Percentiles rank a stretch among this genome's conserved stretches.
phyloP scores from a whole-genome alignment of 2,113 vertebrate species.

The Empidonax alnorum region DNA sequence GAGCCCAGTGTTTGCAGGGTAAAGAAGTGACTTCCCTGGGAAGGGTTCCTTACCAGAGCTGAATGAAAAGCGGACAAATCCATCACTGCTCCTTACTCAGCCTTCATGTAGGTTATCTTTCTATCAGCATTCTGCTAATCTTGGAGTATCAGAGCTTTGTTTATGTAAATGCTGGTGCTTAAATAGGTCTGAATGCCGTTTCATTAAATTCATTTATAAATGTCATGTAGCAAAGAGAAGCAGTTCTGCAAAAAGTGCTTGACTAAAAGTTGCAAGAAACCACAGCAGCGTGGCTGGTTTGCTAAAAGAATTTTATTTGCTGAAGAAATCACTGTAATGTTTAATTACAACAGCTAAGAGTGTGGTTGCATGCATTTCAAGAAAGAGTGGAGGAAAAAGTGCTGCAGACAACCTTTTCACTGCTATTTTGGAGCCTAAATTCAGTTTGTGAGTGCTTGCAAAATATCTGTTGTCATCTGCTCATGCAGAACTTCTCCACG shows the following conservation, averaged over 20 bases:
- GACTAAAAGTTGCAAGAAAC: background rate
- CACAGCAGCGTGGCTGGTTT: background rate
- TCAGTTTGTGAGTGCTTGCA: background rate
- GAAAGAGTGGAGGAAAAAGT: background rate
- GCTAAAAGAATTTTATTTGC: background rate
- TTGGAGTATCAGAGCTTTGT: background rate
- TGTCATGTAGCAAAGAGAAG: background rate
- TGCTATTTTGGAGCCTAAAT: background rate
- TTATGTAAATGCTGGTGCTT: background rate
- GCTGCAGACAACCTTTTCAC: background rate
- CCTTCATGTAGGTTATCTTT: background rate
- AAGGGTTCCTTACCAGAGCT: background rate
- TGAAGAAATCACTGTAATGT: background rate
- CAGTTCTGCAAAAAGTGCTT: background rate
- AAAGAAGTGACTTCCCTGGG: slow-evolving; percentile 39
- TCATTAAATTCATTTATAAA: background rate
- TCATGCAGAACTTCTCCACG: slow-evolving; percentile 39
- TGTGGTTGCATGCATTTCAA: background rate
- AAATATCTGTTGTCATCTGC: slow-evolving; percentile 47
- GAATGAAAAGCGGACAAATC: background rate
- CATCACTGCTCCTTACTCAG: background rate
- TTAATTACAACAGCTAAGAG: background rate
- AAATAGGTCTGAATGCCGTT: background rate
- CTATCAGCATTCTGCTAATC: background rate
- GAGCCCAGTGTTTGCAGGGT: slow-evolving; percentile 3